Base-by-base conservation (phyloP, 2,888 invertebrate genomes). In the Conops quadrifasciatus region DNA sequence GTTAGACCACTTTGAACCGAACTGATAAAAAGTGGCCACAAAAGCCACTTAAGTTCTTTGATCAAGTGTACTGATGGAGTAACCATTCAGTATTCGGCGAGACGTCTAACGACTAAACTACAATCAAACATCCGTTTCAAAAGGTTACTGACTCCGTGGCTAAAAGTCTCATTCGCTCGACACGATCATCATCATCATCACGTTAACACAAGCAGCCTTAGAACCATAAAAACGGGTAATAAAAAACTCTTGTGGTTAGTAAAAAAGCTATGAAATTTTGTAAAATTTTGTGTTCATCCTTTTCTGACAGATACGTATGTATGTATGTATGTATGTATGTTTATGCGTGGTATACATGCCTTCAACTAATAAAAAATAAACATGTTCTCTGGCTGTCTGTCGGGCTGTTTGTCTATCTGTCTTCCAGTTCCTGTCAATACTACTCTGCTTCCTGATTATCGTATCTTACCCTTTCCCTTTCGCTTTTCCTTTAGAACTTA, bases 371-470 rank as follows among this genome's bases (percentile, higher is more conserved):
- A n/a, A n/a, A n/a, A n/a, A n/a, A n/a, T n/a, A n/a, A n/a, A 1
- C 24, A 45, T 21, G 2, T 16, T 24, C 26, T 28, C 5, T 28
- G 4, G 13, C 24, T 5, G 24, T 21, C 56, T 56, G 56, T 56
- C 7, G 9, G 26, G 16, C 11, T 56, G 56, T 56, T 26, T 24
- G 9, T 56, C 36, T 24, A n/a, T n/a, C n/a, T n/a, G n/a, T n/a
- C n/a, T n/a, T n/a, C n/a, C n/a, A n/a, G n/a, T n/a, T n/a, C n/a
- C 26, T 56, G 26, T 56, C 56, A 56, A 56, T 56, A 56, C n/a
- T n/a, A n/a, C n/a, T n/a, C 58, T 58, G 58, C 13, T 58, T 58
- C 58, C 58, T 58, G 58, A 26, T 58, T 26, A n/a, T n/a, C n/a
- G n/a, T n/a, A n/a, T n/a, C n/a, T n/a, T n/a, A n/a, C n/a, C n/a